A percentile compares a stretch with the other conserved stretches of the same genome.
phyloP scores from a whole-genome alignment of 2,888 invertebrate species.

The Netelia virgata region DNA sequence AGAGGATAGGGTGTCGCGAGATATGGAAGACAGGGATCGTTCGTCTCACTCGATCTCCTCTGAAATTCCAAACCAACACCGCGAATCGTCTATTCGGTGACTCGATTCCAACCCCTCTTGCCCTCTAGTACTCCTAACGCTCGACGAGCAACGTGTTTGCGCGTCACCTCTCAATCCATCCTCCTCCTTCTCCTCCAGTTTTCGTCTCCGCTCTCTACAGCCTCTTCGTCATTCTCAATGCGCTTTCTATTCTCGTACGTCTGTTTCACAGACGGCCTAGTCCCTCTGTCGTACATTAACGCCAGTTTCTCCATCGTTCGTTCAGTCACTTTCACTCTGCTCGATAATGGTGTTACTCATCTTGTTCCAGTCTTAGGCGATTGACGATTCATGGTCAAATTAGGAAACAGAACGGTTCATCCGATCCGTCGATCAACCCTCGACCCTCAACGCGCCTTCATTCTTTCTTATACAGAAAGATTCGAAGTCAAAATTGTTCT shows the following conservation, averaged over 20 bases:
- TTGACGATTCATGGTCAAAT: neutral
- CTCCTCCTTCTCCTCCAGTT: slow-evolving; percentile 27
- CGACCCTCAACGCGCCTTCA: neutral
- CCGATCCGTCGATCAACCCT: neutral
- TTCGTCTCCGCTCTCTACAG: slow-evolving; percentile 13
- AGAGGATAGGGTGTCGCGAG: neutral
- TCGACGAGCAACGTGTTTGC: slow-evolving; percentile 55
- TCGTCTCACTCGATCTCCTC: slow-evolving; percentile 46
- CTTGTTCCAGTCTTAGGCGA: slow-evolving; percentile 5
- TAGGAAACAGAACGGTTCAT: neutral
- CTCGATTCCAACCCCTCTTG: slow-evolving; percentile 4
- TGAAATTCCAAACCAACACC: slow-evolving; percentile 60
- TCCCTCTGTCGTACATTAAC: slow-evolving; percentile 18
- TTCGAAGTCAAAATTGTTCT: neutral
- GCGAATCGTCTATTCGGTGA: slow-evolving; percentile 49
- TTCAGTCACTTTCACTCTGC: slow-evolving; percentile 33
- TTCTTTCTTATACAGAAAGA: neutral
- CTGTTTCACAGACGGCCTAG: neutral
- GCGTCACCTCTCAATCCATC: slow-evolving; percentile 58
- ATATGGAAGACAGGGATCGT: slow-evolving; percentile 38
- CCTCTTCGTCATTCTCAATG: slow-evolving; percentile 15
- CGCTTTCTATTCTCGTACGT: slow-evolving; percentile 14
- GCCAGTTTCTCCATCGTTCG: slow-evolving; percentile 21
- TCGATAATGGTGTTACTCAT: slow-evolving; percentile 7
- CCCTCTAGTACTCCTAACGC: slow-evolving; percentile 6